phyloP scores from a whole-genome alignment of 2,113 vertebrate species.

The Eubucco bourcierii region DNA sequence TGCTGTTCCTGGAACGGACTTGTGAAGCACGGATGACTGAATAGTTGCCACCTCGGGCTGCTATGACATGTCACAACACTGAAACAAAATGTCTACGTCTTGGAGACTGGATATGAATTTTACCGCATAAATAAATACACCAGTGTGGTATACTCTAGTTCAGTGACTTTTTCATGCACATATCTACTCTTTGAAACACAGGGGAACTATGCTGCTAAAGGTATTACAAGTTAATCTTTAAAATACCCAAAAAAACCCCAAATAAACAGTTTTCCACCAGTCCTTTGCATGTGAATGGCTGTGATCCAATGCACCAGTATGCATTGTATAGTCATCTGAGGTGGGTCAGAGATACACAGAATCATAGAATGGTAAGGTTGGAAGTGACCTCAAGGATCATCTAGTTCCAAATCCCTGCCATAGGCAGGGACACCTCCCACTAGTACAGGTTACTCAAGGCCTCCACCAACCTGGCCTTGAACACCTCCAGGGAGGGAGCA shows the following conservation, averaged over 20 bases:
- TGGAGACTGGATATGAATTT: neutral
- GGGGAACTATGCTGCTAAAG: neutral
- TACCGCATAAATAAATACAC: neutral
- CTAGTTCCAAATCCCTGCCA: no score
- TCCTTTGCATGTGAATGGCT: neutral
- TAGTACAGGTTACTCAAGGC: no score
- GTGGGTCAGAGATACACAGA: neutral
- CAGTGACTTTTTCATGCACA: neutral
- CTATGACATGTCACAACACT: neutral
- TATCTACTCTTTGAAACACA: neutral
- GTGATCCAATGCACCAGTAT: neutral
- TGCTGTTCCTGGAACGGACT: neutral
- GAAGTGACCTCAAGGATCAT: no score
- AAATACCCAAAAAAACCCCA: no score
- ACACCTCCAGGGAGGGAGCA: no score
- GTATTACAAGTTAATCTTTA: neutral
- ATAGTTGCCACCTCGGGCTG: neutral
- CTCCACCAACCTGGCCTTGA: no score
- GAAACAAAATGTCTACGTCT: neutral
- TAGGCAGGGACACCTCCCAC: no score
- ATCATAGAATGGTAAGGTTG: no score
- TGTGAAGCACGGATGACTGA: neutral
- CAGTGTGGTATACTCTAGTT: neutral
- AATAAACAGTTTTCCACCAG: rapidly evolving
- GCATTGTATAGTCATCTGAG: neutral